A percentile compares a stretch with the other conserved stretches of the same genome.
These are phyloP conservation scores for Chionoecetes opilio DNA, from an alignment of 1,140 invertebrate species.

Conservation along the genomic window DNA sequence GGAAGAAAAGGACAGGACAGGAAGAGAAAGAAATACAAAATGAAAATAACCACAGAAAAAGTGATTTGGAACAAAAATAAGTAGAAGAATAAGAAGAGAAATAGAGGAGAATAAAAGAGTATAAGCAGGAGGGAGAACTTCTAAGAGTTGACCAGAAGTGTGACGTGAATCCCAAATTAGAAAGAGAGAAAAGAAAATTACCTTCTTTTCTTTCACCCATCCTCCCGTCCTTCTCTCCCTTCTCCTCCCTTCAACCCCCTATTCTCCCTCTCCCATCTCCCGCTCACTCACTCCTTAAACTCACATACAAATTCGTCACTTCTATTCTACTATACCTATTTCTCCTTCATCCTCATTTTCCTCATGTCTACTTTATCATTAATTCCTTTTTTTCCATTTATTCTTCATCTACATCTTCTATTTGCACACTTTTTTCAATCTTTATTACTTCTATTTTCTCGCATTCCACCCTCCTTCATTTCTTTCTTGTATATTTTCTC, in stretches of 20 bases:
- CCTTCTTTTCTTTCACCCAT: background rate
- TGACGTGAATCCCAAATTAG: background rate
- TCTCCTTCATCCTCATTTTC: background rate
- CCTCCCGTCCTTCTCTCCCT: background rate
- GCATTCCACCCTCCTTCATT: background rate
- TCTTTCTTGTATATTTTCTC: background rate
- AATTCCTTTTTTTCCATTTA: background rate
- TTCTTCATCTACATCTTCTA: background rate
- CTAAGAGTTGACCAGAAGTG: slow-evolving; percentile 2
- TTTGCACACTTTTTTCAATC: background rate
- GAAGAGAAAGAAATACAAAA: background rate
- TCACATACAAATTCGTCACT: background rate
- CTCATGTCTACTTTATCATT: background rate
- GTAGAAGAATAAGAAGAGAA: background rate
- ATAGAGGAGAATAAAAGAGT: background rate
- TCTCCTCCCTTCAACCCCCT: background rate
- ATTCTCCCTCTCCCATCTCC: background rate
- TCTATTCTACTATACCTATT: too few species aligned
- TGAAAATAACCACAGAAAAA: background rate
- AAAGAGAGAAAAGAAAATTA: background rate
- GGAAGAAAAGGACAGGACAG: background rate
- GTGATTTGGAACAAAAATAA: background rate
- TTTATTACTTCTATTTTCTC: background rate
- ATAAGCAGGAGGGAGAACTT: background rate
- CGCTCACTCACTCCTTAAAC: background rate